Evolutionary conservation across 2,888 invertebrate genomes (phyloP).

Genomic region (Cordilura impudica): DNA sequence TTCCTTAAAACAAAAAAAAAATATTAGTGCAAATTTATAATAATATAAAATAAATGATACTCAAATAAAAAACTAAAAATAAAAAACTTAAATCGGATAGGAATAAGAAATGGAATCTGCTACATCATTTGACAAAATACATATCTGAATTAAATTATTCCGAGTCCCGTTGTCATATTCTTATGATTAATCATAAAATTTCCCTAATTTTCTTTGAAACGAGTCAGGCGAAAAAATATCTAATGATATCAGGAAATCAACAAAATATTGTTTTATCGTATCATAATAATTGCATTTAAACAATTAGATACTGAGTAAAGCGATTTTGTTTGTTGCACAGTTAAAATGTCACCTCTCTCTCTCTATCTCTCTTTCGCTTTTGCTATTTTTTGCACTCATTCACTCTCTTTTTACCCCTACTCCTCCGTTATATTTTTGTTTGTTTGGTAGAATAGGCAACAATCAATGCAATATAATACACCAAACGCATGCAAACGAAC

Average conservation of each 20-base stretch:
- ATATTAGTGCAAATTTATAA: slow-evolving; percentile 1
- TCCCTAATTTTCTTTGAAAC: slow-evolving; percentile 16
- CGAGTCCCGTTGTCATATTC: not conserved
- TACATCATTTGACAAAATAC: not conserved
- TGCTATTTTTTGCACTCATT: no score
- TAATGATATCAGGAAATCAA: slow-evolving; percentile 20
- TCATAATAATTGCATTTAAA: slow-evolving; percentile 18
- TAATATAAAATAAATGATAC: not conserved
- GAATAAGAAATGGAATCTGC: not conserved
- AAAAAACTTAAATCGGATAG: not conserved
- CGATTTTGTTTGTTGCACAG: slow-evolving; percentile 29
- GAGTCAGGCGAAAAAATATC: not conserved
- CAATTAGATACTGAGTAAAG: slow-evolving; percentile 3
- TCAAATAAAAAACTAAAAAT: not conserved
- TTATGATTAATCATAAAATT: slow-evolving; percentile 40
- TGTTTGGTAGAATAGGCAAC: not conserved
- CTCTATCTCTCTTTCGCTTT: no score
- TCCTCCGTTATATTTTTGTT: not conserved
- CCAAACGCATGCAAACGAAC: not conserved
- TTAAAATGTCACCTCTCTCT: not conserved
- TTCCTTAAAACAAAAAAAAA: slow-evolving; percentile 1
- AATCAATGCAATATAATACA: not conserved
- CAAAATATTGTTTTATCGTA: slow-evolving; percentile 4
- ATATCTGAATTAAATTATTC: not conserved
- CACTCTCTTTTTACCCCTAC: not conserved